Base-by-base conservation (phyloP, 1,140 invertebrate species). In the Drosophila grimshawi region DNA sequence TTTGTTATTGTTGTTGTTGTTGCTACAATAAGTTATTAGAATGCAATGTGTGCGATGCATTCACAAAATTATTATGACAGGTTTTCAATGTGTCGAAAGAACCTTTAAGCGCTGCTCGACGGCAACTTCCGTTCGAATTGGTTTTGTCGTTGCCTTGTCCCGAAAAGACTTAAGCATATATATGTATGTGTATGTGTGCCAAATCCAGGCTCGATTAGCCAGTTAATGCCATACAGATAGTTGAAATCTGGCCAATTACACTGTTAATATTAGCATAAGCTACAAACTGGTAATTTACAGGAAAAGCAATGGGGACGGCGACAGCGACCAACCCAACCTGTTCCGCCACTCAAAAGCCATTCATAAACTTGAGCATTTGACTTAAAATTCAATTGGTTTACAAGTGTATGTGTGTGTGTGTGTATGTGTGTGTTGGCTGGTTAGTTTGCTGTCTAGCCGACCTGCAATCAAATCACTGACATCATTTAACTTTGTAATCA, bases 401-500 rank as follows among this genome's bases (percentile, higher is more conserved):
- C 3, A 43, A 3, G 63, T 80, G 48, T 55, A 11, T 78, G 55
- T 41, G 11, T 55, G 53, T 43, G 41, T 35, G 71, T 75, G 56
- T 72, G 37, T 49, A 43, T 73, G 64, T 59, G 30, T 51, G 51
- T 45, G 59, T 68, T 60, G 11, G n/a, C 49, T 66, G 76, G 61
- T 43, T 53, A 11, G 45, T 32, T n/a, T 6, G 51, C 48, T 70
- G 59, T 79, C 76, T 85, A 70, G 81, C 60, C 71, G 76, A 61
- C 46, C 57, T 45, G 78, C 81, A 86, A 86, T 86, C 74, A 86
- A 86, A 86, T 81, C 81, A 86, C 78, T 75, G 85, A 83, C 83
- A 86, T 73, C 82, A 79, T 83, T 89, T 83, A 88, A 83, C 76
- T 80, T 80, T 80, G 85, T 89, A 88, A 89, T 89, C 85, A 89